Percentiles rank a stretch among this genome's conserved stretches.
phyloP scores from a whole-genome alignment of 2,113 vertebrate species.

The Chaetops frenatus region DNA sequence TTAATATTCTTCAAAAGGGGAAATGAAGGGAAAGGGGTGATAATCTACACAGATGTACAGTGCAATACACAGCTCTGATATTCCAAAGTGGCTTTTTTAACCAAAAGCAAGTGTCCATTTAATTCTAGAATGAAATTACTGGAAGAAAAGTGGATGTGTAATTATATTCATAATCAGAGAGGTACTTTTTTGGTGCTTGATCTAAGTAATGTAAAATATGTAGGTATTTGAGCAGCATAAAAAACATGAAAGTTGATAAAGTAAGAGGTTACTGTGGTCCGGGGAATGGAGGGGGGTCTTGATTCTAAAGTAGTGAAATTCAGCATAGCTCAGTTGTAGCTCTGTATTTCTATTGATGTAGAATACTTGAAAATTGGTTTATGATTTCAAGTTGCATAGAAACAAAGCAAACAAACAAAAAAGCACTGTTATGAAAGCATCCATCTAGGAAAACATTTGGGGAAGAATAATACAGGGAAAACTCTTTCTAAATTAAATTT shows the following conservation, averaged over 20 bases:
- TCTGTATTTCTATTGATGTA: neutral
- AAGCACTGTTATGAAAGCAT: neutral
- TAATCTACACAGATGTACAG: neutral
- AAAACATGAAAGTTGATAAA: neutral
- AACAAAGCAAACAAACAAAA: conserved; percentile 9
- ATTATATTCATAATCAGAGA: neutral
- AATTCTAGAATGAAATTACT: neutral
- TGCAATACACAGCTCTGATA: neutral
- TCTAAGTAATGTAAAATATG: neutral
- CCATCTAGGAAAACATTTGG: neutral
- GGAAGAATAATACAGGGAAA: neutral
- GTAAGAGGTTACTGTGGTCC: neutral
- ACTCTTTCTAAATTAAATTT: conserved; percentile 27
- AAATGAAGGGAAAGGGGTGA: neutral
- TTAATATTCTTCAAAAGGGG: neutral
- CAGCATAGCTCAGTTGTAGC: neutral
- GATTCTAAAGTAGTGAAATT: neutral
- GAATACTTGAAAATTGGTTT: neutral
- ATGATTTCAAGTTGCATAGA: neutral
- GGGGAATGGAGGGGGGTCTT: neutral
- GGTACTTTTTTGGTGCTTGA: neutral
- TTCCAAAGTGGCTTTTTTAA: neutral
- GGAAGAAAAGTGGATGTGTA: neutral
- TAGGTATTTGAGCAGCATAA: neutral
- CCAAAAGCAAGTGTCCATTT: neutral